phyloP scores from a whole-genome alignment of 2,113 vertebrate genomes.

The Vimba vimba region DNA sequence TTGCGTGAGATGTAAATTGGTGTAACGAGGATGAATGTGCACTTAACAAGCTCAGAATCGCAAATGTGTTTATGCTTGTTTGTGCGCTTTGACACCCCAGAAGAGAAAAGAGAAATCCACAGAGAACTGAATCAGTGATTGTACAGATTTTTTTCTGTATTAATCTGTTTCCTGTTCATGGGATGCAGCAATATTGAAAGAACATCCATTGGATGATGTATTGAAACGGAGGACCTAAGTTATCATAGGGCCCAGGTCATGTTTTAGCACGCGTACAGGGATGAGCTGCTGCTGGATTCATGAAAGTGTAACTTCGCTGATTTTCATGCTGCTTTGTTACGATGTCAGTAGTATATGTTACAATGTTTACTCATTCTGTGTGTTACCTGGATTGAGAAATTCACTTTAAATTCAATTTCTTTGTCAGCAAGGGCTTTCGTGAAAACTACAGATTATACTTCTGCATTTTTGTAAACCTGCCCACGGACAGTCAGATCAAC shows the following conservation, averaged over 20 bases:
- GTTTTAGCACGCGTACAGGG: not conserved
- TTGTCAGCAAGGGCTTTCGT: too few species aligned
- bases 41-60: not conserved
- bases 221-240: not conserved
- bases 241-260: too few species aligned
- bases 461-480: too few species aligned
- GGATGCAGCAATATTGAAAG: not conserved
- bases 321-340: too few species aligned
- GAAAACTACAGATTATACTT: too few species aligned
- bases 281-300: not conserved
- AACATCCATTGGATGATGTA: not conserved
- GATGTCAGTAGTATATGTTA: too few species aligned
- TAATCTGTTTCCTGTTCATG: not conserved
- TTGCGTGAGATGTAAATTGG: not conserved
- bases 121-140: not conserved
- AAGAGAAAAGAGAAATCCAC: not conserved
- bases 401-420: too few species aligned
- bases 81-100: not conserved
- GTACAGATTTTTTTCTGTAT: not conserved
- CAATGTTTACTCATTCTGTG: too few species aligned
- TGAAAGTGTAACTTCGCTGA: not conserved
- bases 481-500: too few species aligned
- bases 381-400: too few species aligned
- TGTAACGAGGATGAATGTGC: conserved; percentile 11
- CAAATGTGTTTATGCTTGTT: conserved; percentile 8